Conservation (phyloP, 2,113 vertebrate species). For the Mixornis gularis region DNA sequence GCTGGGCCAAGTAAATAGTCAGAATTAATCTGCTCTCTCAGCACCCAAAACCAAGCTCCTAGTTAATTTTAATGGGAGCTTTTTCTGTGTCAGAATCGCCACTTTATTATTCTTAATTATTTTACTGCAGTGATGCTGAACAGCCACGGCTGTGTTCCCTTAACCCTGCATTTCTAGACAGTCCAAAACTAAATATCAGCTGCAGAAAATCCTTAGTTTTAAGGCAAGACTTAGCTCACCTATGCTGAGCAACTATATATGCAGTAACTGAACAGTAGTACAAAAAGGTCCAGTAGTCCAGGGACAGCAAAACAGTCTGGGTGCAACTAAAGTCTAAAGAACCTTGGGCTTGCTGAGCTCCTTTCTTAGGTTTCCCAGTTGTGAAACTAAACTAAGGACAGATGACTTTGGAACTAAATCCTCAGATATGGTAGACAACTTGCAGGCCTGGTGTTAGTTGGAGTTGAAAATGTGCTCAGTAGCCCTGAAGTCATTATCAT, state of each 20-base stretch:
- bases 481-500: not conserved
- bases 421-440: not conserved
- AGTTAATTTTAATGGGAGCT: not conserved
- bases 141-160: not conserved
- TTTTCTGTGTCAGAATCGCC: not conserved
- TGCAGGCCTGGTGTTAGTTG: not conserved
- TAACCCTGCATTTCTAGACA: not conserved
- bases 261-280: not conserved
- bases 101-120: not conserved
- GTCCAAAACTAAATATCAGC: not conserved
- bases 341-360: not conserved
- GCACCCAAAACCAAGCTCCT: not conserved
- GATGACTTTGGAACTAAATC: not conserved
- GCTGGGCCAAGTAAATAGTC: not conserved
- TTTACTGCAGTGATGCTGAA: not conserved
- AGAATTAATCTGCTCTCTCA: not conserved
- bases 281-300: not conserved
- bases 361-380: not conserved
- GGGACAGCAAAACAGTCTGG: not conserved
- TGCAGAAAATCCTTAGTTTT: not conserved
- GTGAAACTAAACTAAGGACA: not conserved
- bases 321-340: not conserved
- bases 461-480: not conserved
- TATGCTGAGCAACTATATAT: not conserved
- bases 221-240: not conserved